Evolutionary conservation across 2,797 vertebrate genomes (phyloP), one percentile per base, ranked within the genome.

Genomic region (Bufotes viridis): DNA sequence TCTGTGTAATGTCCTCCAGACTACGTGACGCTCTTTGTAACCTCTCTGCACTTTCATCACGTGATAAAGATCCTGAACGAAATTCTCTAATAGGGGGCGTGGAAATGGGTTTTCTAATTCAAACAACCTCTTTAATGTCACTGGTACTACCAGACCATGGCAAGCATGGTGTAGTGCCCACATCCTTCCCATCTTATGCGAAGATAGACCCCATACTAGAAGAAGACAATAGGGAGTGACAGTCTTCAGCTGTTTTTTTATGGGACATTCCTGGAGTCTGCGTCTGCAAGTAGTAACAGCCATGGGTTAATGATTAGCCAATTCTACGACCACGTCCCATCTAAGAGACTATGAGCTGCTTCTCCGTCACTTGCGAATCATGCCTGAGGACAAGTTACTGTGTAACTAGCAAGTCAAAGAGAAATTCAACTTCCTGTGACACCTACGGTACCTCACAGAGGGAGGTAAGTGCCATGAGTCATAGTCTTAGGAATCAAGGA

Each of bases 361-460:
- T 29, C 11, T 34, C 8, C 18, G 51, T 57, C 7, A n/a, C 15
- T 12, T 0, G 7, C 58, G 53, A 72, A 63, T 85, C 29, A 85
- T 29, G 3, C 20, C 34, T 58, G 20, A 20, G 67, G 9, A 24
- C 65, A 58, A 12, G 87, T 75, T 85, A 88, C n/a, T 81, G 82
- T 74, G 14, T 81, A 88, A 85, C 87, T 63, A 84, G 42, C 14
- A 51, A 2, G 22, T 29, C 55, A 51, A 81, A 11, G 3, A 80
- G 34, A 51, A 70, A 53, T 11, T 51, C 24, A 42, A n/a, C 76
- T 88, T 85, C 87, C 87, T 88, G 82, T 65, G 67, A 60, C 63
- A 10, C 53, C 61, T n/a, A 7, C 42, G n/a, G 24, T 78, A 14
- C 63, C 7, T 34, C 15, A 58, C 9, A 34, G 49, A 2, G 61